A percentile compares a stretch with the other conserved stretches of the same genome.
Evolutionary conservation across 2,113 vertebrate species (phyloP).

Genomic region (Hystrix cristata): DNA sequence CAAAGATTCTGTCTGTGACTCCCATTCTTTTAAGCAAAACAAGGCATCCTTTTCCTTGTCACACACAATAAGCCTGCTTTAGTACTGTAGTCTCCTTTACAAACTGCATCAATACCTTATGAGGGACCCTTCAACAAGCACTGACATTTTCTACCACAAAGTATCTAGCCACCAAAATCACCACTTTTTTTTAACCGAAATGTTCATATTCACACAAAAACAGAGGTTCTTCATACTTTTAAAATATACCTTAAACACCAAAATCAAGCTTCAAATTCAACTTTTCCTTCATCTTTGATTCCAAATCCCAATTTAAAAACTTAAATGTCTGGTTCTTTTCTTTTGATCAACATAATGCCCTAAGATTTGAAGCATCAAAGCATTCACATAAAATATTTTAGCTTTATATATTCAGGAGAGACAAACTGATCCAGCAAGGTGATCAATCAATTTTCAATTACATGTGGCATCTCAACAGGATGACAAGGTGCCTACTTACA

Average conservation of each 20-base stretch:
- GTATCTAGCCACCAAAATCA: background rate
- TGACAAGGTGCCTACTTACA: conserved; percentile 68
- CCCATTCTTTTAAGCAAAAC: background rate
- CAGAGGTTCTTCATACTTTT: conserved; percentile 34
- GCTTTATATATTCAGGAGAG: conserved; percentile 81
- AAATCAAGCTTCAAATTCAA: conserved; percentile 74
- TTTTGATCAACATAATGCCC: conserved; percentile 79
- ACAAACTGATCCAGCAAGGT: conserved; percentile 81
- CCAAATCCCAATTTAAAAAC: conserved; percentile 59
- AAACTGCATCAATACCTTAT: conserved; percentile 42
- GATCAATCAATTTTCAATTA: conserved; percentile 85
- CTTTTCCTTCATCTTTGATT: conserved; percentile 70
- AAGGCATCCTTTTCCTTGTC: background rate
- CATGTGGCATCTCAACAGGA: conserved; percentile 79
- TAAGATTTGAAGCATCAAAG: conserved; percentile 80
- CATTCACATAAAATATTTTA: conserved; percentile 84
- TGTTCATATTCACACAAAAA: conserved; percentile 24
- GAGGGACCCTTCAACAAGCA: conserved; percentile 71
- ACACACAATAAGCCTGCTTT: background rate
- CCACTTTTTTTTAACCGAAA: background rate
- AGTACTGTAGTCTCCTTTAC: conserved; percentile 54
- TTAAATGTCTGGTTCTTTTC: conserved; percentile 65
- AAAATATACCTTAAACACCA: conserved; percentile 56
- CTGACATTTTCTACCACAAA: conserved; percentile 68
- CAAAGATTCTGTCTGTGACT: background rate